Conservation (phyloP, 2,888 invertebrate species). For the Melitaea athalia region DNA sequence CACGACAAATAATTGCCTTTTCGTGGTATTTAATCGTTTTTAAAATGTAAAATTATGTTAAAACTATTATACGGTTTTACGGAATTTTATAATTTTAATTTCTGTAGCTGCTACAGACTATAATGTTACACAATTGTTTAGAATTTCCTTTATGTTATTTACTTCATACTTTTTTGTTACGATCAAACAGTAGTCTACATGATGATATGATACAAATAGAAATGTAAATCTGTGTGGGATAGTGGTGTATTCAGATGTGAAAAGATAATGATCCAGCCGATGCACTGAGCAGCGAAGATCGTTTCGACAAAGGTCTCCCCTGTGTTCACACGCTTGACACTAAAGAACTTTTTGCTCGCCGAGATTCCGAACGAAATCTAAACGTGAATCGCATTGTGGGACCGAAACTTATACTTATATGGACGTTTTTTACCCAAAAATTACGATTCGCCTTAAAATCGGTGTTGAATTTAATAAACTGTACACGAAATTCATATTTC, state of each 20-base stretch:
- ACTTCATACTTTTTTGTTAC: background rate
- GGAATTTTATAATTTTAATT: too few species aligned
- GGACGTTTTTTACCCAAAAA: constrained; percentile 41
- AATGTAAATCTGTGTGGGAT: constrained; percentile 30
- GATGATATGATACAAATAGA: constrained; percentile 32
- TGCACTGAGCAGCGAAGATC: constrained; percentile 58
- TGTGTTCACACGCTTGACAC: constrained; percentile 74
- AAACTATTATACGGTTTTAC: too few species aligned
- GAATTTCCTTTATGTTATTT: background rate
- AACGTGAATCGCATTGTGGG: constrained; percentile 71
- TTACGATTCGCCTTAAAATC: constrained; percentile 26
- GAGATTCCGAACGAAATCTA: constrained; percentile 66
- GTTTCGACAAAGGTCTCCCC: constrained; percentile 57
- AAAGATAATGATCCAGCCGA: constrained; percentile 57
- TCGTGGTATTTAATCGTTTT: too few species aligned
- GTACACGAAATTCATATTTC: background rate
- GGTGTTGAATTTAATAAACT: background rate
- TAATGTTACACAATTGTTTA: too few species aligned
- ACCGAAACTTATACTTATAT: constrained; percentile 52
- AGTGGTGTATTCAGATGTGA: constrained; percentile 51
- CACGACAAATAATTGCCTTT: too few species aligned
- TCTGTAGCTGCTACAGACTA: too few species aligned
- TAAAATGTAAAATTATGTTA: too few species aligned
- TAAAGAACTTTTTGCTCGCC: constrained; percentile 64
- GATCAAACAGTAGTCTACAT: background rate